A percentile compares a stretch with the other conserved stretches of the same genome.
Conservation (phyloP, 2,113 vertebrate species). For the Ictalurus furcatus region DNA sequence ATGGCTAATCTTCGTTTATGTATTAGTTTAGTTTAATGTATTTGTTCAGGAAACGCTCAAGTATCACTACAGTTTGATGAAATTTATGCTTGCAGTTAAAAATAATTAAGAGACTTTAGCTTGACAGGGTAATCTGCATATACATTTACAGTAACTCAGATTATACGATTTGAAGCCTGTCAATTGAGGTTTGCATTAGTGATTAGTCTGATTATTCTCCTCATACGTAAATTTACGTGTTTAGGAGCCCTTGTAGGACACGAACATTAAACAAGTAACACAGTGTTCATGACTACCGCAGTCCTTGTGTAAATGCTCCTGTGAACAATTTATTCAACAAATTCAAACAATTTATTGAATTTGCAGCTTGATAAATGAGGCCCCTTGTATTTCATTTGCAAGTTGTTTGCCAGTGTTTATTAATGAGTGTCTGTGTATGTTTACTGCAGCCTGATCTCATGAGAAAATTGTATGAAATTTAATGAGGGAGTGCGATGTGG, state of each 20-base stretch:
- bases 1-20: background rate
- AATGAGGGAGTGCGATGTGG: background rate
- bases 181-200: background rate
- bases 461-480: background rate
- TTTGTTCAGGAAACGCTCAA: background rate
- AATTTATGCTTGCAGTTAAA: background rate
- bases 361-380: background rate
- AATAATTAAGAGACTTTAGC: background rate
- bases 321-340: background rate
- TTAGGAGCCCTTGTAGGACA: background rate
- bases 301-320: background rate
- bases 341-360: too few relatives aligned
- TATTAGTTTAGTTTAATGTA: background rate
- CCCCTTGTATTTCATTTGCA: background rate
- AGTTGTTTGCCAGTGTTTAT: background rate
- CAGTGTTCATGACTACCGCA: background rate
- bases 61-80: background rate
- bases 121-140: background rate
- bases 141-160: background rate
- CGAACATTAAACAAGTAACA: background rate
- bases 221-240: background rate
- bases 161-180: background rate
- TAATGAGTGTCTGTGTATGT: background rate
- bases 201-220: background rate
- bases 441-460: background rate